Base-by-base conservation (phyloP, 2,888 invertebrate genomes). In the Rhamnusium bicolor region DNA sequence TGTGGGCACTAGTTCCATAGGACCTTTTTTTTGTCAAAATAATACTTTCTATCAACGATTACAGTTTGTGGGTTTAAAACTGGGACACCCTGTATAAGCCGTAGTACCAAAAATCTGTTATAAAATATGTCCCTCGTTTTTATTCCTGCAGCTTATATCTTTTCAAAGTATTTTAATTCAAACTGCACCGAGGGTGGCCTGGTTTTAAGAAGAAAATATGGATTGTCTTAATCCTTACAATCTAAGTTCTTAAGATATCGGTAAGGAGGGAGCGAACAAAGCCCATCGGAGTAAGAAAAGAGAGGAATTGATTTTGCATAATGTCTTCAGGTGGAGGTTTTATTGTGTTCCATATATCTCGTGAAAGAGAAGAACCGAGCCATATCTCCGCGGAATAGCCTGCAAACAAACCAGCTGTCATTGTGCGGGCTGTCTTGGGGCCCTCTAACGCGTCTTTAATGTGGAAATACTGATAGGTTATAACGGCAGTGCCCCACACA, bases 281-380 rank as follows among this genome's bases (percentile, higher is more conserved):
- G 86, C 85, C 71, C 73, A 65, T 63, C 73, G 82, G 74, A 75
- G 69, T 77, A 81, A 82, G 84, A 83, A 84, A 85, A 84, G 86
- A 86, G 84, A 86, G 85, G 88, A 88, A 89, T 89, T 88, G 89
- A 88, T 88, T 89, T 89, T 89, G 88, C 88, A 89, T 89, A 89
- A 89, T 88, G 89, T 88, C 87, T 87, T 86, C 88, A 88, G 88
- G 89, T 88, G 87, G 87, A 85, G 86, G 82, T 87, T 88, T 88
- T 87, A 87, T 88, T 88, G 87, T 87, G 86, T 85, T 86, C 87
- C 87, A 88, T 87, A 88, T 88, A 88, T 88, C 86, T 86, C 84
- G 83, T 81, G 84, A 83, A 84, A 85, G 82, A 83, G 84, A 80
- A 81, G 82, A 83, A 82, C 79, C 81, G 82, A 76, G 82, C 82